Evolutionary conservation across 2,888 invertebrate species (phyloP), one percentile per base, ranked within the genome.

Genomic region (Aleiodes testaceus): DNA sequence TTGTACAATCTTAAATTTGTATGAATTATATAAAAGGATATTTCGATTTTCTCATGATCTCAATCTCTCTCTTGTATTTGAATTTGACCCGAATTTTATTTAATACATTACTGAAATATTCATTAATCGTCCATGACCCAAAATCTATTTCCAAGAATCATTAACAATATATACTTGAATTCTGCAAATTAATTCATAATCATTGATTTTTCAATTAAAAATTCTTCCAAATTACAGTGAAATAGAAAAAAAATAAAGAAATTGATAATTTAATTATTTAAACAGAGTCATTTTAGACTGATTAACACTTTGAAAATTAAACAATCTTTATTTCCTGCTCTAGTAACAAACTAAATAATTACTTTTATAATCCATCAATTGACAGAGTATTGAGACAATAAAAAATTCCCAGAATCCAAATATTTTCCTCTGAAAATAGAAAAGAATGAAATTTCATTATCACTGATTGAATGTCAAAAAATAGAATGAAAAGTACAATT

Each of bases 401-500:
- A 22, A 22, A 22, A 22, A 22, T 4, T 22, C 3, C 0, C 3
- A 26, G 26, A 26, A 26, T 26, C 5, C 4, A 26, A 26, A 26
- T 5, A 26, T 26, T 26, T 26, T 5, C 36, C 4, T 11, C 9
- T 26, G 26, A 26, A 26, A 26, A 26, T 16, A 47, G 14, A 47
- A 47, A 47, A 47, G 9, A 47, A 47, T 47, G 7, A 16, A 47
- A 47, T 47, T 47, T 16, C 14, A 47, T 47, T 47, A 1, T 5
- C 9, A 1, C 9, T 9, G 36, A 36, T 36, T 36, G 36, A 36
- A 36, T 36, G 36, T 6, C 9, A 36, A 36, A 36, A 36, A 36
- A 36, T 26, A 22, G 26, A 64, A 64, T 47, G 22, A 20, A 64
- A 47, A 50, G 80, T 80, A 79, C 80, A 81, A 82, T 82, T 80